phyloP scores from a whole-genome alignment of 2,888 invertebrate species.

The Neoaliturus tenellus region DNA sequence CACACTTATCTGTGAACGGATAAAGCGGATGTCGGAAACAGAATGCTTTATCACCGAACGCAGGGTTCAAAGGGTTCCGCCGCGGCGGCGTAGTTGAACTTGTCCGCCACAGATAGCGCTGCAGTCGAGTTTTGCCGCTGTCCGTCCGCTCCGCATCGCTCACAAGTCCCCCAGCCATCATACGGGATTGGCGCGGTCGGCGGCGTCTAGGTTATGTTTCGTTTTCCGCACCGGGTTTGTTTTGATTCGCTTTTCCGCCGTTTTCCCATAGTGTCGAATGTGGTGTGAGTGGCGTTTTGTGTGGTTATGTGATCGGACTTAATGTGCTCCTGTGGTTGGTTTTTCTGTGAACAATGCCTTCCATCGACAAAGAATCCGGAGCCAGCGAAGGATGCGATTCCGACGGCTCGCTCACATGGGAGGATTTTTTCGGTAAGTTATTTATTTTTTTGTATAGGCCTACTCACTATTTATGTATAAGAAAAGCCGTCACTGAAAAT shows the following conservation, averaged over 20 bases:
- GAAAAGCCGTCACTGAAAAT: too few relatives aligned
- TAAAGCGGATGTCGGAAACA: neutral
- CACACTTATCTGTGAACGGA: too few relatives aligned
- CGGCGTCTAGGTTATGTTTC: constrained; percentile 14
- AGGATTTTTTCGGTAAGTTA: constrained; percentile 81
- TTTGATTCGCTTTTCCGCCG: neutral
- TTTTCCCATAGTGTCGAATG: neutral
- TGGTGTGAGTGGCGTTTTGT: neutral
- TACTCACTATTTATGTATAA: too few relatives aligned
- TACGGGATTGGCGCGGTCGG: neutral
- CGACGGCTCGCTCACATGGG: constrained; percentile 83
- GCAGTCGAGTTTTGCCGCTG: neutral
- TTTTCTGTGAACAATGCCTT: constrained; percentile 54
- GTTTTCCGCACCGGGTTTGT: constrained; percentile 22
- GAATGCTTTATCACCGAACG: neutral
- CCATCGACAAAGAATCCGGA: constrained; percentile 47
- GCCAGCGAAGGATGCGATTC: constrained; percentile 74
- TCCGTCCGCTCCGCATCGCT: neutral
- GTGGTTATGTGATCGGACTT: constrained; percentile 28
- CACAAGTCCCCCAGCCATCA: constrained; percentile 2
- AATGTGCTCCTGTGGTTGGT: constrained; percentile 40
- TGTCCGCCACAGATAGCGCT: constrained; percentile 37
- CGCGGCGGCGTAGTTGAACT: constrained; percentile 15
- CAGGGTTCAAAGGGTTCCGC: neutral
- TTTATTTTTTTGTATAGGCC: too few relatives aligned